phyloP scores from a whole-genome alignment of 2,113 vertebrate species.

The Phrynocephalus versicolor region DNA sequence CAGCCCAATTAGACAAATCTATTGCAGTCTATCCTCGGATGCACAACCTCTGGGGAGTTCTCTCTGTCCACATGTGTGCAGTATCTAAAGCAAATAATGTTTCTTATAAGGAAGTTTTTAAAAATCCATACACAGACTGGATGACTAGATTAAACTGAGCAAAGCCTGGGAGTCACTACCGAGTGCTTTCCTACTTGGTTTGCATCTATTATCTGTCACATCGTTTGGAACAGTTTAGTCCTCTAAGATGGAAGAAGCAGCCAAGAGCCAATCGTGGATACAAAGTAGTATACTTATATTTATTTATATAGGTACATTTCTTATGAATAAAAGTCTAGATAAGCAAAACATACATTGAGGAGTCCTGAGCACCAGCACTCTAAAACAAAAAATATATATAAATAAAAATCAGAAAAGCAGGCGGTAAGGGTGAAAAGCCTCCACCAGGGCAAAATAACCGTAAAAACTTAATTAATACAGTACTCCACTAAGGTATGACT shows the following conservation, averaged over 20 bases:
- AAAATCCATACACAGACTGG: too few relatives aligned
- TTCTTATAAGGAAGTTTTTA: neutral
- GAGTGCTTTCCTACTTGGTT: neutral
- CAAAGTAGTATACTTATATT: constrained; percentile 80
- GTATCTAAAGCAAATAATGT: neutral
- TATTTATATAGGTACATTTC: constrained; percentile 76
- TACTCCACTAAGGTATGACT: constrained; percentile 58
- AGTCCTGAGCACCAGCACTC: constrained; percentile 32
- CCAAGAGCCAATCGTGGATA: constrained; percentile 67
- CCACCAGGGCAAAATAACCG: constrained; percentile 51
- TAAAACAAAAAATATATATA: constrained; percentile 67
- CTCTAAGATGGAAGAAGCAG: constrained; percentile 24
- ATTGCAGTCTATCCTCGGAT: neutral
- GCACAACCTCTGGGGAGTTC: too few relatives aligned
- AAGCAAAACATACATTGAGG: constrained; percentile 58
- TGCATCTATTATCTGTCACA: neutral
- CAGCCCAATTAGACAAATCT: neutral
- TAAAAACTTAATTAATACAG: constrained; percentile 40
- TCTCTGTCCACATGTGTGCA: neutral
- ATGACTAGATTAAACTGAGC: too few relatives aligned
- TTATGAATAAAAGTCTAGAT: constrained; percentile 59
- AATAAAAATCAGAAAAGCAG: constrained; percentile 70
- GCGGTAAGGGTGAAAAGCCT: constrained; percentile 21
- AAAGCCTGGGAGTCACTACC: too few relatives aligned
- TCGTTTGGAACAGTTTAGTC: neutral